phyloP scores from a whole-genome alignment of 2,113 vertebrate genomes.

The Gila orcuttii region DNA sequence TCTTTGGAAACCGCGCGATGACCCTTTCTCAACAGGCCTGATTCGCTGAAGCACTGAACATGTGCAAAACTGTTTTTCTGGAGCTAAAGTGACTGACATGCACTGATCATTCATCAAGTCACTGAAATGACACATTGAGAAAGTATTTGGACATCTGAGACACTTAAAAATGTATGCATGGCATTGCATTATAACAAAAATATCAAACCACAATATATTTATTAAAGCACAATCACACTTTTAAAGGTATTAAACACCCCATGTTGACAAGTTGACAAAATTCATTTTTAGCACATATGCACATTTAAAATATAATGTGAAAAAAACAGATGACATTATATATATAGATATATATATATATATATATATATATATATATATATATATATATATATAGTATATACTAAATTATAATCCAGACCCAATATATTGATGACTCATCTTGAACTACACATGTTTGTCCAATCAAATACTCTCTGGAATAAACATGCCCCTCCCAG shows the following conservation, averaged over 20 bases:
- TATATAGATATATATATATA: too few species aligned
- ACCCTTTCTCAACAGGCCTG: slow-evolving; percentile 13
- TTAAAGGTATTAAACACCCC: too few species aligned
- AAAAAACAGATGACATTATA: too few species aligned
- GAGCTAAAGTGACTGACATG: neutral
- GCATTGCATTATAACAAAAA: too few species aligned
- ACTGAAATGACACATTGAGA: neutral
- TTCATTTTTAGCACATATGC: too few species aligned
- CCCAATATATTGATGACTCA: neutral
- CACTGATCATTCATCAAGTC: neutral
- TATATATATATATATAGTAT: too few species aligned
- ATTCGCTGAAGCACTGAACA: slow-evolving; percentile 12
- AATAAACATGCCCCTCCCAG: neutral
- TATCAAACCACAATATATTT: too few species aligned
- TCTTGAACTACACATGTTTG: neutral
- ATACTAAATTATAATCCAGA: neutral
- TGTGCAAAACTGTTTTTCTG: neutral
- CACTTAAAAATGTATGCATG: too few species aligned
- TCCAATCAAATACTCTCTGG: neutral
- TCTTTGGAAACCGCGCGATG: slow-evolving; percentile 27
- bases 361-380: too few species aligned
- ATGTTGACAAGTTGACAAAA: too few species aligned
- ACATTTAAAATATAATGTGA: too few species aligned
- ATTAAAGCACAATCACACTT: too few species aligned
- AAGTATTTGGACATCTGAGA: neutral